phyloP scores from a whole-genome alignment of 1,140 invertebrate genomes.

The Berghia stephanieae region DNA sequence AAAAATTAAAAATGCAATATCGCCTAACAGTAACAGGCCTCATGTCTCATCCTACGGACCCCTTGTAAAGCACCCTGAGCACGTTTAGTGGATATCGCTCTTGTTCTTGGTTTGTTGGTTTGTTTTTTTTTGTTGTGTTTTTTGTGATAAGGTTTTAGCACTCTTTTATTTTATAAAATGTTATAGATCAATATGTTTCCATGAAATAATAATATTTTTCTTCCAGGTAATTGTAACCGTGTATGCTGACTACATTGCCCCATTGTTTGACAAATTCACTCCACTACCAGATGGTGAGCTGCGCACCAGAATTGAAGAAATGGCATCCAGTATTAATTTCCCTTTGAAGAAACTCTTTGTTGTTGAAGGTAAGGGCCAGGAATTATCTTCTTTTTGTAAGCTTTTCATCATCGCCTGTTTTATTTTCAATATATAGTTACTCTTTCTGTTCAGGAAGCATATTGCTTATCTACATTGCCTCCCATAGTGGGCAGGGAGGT shows the following conservation, averaged over 20 bases:
- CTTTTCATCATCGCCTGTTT: too few relatives aligned
- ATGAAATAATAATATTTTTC: slow-evolving; percentile 27
- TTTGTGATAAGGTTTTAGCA: neutral
- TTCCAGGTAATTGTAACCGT: slow-evolving; percentile 84
- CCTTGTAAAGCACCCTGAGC: too few relatives aligned
- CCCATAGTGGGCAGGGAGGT: too few relatives aligned
- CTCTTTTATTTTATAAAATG: neutral
- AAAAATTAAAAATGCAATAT: too few relatives aligned
- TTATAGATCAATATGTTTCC: neutral
- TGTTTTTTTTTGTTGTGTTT: slow-evolving; percentile 5
- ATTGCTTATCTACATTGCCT: too few relatives aligned
- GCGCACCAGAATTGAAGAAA: slow-evolving; percentile 84
- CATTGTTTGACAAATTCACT: slow-evolving; percentile 98
- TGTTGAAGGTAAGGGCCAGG: slow-evolving; percentile 90
- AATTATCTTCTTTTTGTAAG: too few relatives aligned
- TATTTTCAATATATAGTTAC: too few relatives aligned
- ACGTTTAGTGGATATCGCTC: too few relatives aligned
- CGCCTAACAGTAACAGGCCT: too few relatives aligned
- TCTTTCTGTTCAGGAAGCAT: too few relatives aligned
- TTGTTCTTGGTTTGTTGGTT: neutral
- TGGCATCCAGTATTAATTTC: slow-evolving; percentile 89
- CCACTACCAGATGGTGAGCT: slow-evolving; percentile 92
- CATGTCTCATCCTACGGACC: too few relatives aligned
- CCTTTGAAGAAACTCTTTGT: slow-evolving; percentile 95
- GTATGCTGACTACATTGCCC: slow-evolving; percentile 97